Evolutionary conservation across 2,888 invertebrate genomes (phyloP).

Genomic region (Cinara cedri): DNA sequence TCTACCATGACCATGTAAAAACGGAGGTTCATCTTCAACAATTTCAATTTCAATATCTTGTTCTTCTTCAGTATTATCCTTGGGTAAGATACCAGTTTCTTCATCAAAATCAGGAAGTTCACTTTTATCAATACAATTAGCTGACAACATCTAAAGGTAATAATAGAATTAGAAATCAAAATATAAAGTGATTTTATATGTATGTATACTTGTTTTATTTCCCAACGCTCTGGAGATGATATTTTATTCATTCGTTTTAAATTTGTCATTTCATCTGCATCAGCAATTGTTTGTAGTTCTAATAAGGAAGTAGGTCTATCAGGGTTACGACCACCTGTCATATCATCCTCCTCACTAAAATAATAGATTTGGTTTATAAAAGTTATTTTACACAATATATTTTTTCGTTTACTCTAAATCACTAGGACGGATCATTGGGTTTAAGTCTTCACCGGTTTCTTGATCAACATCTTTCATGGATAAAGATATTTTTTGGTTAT

Average conservation of each 20-base stretch:
- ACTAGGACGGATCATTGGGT: slow-evolving; percentile 78
- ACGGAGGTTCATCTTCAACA: slow-evolving; percentile 98
- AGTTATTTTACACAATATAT: slow-evolving; percentile 3
- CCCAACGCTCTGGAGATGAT: slow-evolving; percentile 97
- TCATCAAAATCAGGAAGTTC: slow-evolving; percentile 98
- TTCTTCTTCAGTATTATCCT: slow-evolving; percentile 92
- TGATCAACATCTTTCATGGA: slow-evolving; percentile 99
- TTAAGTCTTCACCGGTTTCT: slow-evolving; percentile 89
- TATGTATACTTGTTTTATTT: slow-evolving; percentile 80
- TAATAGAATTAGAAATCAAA: neutral
- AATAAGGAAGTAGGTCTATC: slow-evolving; percentile 78
- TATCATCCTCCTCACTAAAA: slow-evolving; percentile 63
- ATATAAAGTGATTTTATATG: neutral
- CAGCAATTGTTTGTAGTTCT: slow-evolving; percentile 67
- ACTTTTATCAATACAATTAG: slow-evolving; percentile 87
- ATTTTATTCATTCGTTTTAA: slow-evolving; percentile 87
- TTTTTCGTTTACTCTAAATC: slow-evolving; percentile 65
- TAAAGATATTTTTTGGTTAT: slow-evolving; percentile 86
- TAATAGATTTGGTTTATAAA: neutral
- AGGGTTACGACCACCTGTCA: slow-evolving; percentile 82
- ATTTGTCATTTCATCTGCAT: slow-evolving; percentile 78
- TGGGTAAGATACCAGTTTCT: slow-evolving; percentile 89
- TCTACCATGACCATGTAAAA: slow-evolving; percentile 90
- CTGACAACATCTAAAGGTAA: slow-evolving; percentile 78
- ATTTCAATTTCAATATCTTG: slow-evolving; percentile 94